A percentile compares a stretch with the other conserved stretches of the same genome.
These are phyloP conservation scores for Margaritifera margaritifera DNA, from an alignment of 2,888 invertebrate species.

Conservation along the genomic window DNA sequence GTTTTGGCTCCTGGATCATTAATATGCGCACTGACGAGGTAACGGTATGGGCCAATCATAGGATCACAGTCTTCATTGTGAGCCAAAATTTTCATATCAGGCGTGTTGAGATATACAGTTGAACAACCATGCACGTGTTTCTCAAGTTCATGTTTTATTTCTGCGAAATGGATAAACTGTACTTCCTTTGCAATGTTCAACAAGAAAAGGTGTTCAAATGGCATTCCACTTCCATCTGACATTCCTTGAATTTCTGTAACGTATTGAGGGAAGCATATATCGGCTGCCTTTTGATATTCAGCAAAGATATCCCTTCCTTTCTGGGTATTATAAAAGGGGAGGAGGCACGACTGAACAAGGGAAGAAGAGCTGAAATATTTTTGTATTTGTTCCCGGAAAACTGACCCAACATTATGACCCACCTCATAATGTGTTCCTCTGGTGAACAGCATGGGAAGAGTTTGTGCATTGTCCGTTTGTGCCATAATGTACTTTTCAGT, in stretches of 20 bases:
- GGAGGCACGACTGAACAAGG: too few relatives aligned
- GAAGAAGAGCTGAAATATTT: too few relatives aligned
- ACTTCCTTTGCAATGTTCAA: slow-evolving; percentile 39
- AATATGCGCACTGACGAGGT: slow-evolving; percentile 36
- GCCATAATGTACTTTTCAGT: too few relatives aligned
- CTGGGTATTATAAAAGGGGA: slow-evolving; percentile 21
- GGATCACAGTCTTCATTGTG: slow-evolving; percentile 49
- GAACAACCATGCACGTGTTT: slow-evolving; percentile 35
- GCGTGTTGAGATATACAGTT: slow-evolving; percentile 38
- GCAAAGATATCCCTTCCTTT: slow-evolving; percentile 31
- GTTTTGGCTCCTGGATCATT: slow-evolving; percentile 3
- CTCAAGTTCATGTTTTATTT: slow-evolving; percentile 5
- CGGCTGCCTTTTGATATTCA: slow-evolving; percentile 25
- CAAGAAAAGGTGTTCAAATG: slow-evolving; percentile 45
- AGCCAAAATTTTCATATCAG: slow-evolving; percentile 20
- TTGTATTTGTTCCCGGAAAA: too few relatives aligned
- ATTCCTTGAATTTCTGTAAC: slow-evolving; percentile 48
- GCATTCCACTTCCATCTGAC: slow-evolving; percentile 41
- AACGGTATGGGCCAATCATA: slow-evolving; percentile 28
- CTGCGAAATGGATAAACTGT: slow-evolving; percentile 7
- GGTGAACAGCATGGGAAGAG: too few relatives aligned
- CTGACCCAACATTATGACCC: too few relatives aligned
- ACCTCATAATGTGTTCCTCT: too few relatives aligned
- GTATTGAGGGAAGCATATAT: slow-evolving; percentile 39
- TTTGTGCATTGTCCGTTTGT: too few relatives aligned